Evolutionary conservation across 2,797 vertebrate species (phyloP), one percentile per base, ranked within the genome.

Genomic region (Remorina albescens): DNA sequence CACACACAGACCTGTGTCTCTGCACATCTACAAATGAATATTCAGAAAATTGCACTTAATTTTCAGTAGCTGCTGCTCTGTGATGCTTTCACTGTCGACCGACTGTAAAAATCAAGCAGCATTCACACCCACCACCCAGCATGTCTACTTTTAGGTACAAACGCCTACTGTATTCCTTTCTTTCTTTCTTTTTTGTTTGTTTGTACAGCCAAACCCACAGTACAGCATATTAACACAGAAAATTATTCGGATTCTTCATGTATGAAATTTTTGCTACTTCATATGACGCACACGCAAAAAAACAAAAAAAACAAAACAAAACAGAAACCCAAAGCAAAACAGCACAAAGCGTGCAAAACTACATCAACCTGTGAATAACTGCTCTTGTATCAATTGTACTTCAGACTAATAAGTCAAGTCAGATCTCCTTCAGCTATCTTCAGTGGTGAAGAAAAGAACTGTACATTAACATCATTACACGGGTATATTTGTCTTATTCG

Each of bases 121-220:
- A 49, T 74, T 76, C 63, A 66, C 77, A 75, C 37, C 32, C 25
- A 13, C 2, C 63, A 56, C 39, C 54, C 47, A 34, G 47, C 58
- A 49, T 6, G 53, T 64, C 76, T 78, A 47, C 81, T 80, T 81
- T 82, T 71, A 71, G 68, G 46, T 42, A 51, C 65, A 71, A 76
- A 89, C 75, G n/a, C 85, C 82, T 70, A 80, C 83, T 5, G 2
- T 64, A 21, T 66, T 67, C 54, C 25, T 2, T 49, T n/a, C n/a
- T n/a, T n/a, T n/a, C n/a, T n/a, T n/a, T n/a, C n/a, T n/a, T n/a
- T n/a, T n/a, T n/a, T n/a, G n/a, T n/a, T n/a, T n/a, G n/a, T n/a
- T 44, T 53, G 41, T 32, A 25, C 61, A 71, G 50, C 59, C 61
- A 47, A 69, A 44, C 67, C 62, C 42, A 71, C 75, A 23, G 34